Evolutionary conservation across 2,113 vertebrate species (phyloP), one percentile per base, ranked within the genome.

Genomic region (Terrapene triunguis): DNA sequence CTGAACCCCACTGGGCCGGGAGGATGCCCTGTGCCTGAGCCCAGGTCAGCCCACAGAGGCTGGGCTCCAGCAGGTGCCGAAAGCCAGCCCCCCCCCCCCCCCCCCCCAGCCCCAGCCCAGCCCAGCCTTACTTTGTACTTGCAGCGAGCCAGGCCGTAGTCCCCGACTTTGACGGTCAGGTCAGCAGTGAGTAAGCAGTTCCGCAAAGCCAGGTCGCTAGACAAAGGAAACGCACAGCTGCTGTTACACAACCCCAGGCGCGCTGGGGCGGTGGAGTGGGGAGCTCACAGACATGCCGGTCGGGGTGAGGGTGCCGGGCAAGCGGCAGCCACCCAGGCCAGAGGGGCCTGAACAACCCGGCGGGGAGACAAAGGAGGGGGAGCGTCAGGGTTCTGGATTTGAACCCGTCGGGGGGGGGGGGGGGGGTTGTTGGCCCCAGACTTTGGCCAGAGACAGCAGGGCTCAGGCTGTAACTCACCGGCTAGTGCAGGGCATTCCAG

Each of bases 141-240:
- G 97, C 98, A 98, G 90, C 99, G 99, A 1, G 99, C 98, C 76
- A 99, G 98, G n/a, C 99, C 99, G 4, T 99, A 99, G 97, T 99
- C 99, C 1, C 99, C 99, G 0, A 99, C 98, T 98, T 99, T 99
- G 96, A 99, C 99, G 0, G 99, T 99, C 92, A 99, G 97, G 86
- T 99, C 99, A 0, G 99, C 98, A 0, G 99, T 99, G 55, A 99
- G 98, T 93, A 99, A 97, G 98, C 99, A 99, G 97, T 99, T 99
- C 97, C 99, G 98, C 98, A 99, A 96, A 48, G 99, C 99, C 98
- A 99, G 97, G 98, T 99, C 99, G 17, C 99, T 99, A 97, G 24
- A 90, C 92, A 96, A 92, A 96, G 91, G 95, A 97, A 96, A 96
- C 14, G 1, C 89, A 74, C 69, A 1, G 80, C 4, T 42, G 87